Percentiles rank a stretch among this genome's conserved stretches.
These are phyloP conservation scores for Caenorhabditis becei DNA, from an alignment of 2,888 invertebrate species.

Conservation along the genomic window DNA sequence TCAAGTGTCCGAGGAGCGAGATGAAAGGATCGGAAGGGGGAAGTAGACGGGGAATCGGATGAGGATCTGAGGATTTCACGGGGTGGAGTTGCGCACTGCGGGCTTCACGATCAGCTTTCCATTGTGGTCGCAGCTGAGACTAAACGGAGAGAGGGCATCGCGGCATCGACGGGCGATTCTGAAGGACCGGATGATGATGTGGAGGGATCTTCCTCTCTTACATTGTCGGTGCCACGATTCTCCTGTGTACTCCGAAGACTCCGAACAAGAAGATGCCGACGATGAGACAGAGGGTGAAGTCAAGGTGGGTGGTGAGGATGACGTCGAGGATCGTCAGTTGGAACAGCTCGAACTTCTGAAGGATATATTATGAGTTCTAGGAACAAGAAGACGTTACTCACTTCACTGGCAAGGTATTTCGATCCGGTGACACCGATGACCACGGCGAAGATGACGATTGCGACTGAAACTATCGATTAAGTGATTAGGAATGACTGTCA, in stretches of 20 bases:
- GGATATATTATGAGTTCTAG: not conserved
- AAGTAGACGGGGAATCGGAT: slow-evolving; percentile 16
- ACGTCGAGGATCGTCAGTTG: slow-evolving; percentile 17
- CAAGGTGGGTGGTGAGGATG: slow-evolving; percentile 45
- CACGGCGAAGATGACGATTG: slow-evolving; percentile 50
- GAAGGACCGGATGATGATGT: slow-evolving; percentile 48
- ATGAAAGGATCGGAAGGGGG: slow-evolving; percentile 15
- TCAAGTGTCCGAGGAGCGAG: slow-evolving; percentile 17
- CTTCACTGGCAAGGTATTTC: slow-evolving; percentile 41
- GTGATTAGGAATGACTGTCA: not conserved
- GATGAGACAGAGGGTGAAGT: slow-evolving; percentile 73
- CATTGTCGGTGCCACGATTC: slow-evolving; percentile 96
- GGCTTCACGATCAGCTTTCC: slow-evolving; percentile 73
- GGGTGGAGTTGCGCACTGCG: slow-evolving; percentile 57
- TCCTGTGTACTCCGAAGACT: slow-evolving; percentile 93
- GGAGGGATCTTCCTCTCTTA: slow-evolving; percentile 71
- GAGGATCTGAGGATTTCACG: slow-evolving; percentile 8
- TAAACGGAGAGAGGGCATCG: slow-evolving; percentile 78
- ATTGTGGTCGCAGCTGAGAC: slow-evolving; percentile 79
- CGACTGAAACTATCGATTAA: slow-evolving; percentile 41
- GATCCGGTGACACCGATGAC: slow-evolving; percentile 50
- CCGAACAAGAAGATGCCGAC: slow-evolving; percentile 85
- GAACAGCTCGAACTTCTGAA: slow-evolving; percentile 27
- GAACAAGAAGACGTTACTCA: not conserved
- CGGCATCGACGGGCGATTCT: slow-evolving; percentile 78